These are phyloP conservation scores for Girardinichthys multiradiatus DNA, from an alignment of 2,113 vertebrate species.

Conservation along the genomic window DNA sequence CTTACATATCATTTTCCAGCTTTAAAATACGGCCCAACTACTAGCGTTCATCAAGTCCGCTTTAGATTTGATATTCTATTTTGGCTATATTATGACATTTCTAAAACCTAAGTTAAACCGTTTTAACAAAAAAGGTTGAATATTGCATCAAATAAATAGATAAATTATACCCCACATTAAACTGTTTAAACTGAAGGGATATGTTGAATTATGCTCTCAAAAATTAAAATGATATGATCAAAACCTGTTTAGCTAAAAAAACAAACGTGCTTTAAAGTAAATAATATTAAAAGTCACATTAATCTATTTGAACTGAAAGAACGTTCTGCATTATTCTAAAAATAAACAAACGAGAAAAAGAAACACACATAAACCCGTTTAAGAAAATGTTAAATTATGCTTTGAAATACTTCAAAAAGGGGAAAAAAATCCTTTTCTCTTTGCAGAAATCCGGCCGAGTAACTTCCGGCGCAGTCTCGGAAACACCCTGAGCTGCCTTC, in stretches of 20 bases:
- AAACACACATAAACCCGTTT: not conserved
- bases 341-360: not conserved
- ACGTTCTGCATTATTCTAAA: not conserved
- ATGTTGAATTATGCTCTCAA: no score
- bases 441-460: conserved; percentile 74
- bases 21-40: not conserved
- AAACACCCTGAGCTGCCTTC: conserved; percentile 67
- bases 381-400: not conserved
- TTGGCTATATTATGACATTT: not conserved
- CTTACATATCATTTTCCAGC: no score
- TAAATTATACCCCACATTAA: not conserved
- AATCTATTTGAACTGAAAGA: not conserved
- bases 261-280: not conserved
- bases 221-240: no score
- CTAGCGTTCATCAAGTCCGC: no score
- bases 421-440: conserved; percentile 2
- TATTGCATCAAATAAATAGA: not conserved
- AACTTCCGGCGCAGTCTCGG: conserved; percentile 58
- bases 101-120: not conserved
- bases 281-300: not conserved
- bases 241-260: not conserved
- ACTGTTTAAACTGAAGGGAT: no score
- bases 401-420: not conserved
- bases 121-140: not conserved
- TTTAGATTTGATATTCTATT: not conserved